Conservation (phyloP, 2,113 vertebrate species). For the Crotalus tigris region DNA sequence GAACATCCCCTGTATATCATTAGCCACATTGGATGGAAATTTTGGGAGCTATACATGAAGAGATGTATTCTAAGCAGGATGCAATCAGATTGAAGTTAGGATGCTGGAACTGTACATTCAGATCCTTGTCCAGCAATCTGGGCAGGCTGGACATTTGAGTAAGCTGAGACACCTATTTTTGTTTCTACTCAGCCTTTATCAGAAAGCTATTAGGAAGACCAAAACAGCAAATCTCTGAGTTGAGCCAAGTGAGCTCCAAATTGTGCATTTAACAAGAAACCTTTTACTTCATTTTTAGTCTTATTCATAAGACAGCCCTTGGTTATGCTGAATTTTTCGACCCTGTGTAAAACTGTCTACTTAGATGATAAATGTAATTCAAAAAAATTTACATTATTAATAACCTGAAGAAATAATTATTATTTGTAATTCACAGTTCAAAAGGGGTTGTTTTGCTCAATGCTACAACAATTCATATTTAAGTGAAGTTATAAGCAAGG, state of each 20-base stretch:
- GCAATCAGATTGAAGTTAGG: not conserved
- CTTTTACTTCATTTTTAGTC: not conserved
- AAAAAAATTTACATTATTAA: not conserved
- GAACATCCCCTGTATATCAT: not conserved
- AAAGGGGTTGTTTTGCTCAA: slow-evolving; percentile 2
- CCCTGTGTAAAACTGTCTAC: not conserved
- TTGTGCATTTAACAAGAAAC: not conserved
- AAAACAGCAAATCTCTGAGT: not conserved
- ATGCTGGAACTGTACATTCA: not conserved
- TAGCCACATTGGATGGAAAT: not conserved
- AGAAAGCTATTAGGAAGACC: not conserved
- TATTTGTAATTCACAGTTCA: not conserved
- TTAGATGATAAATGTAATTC: not conserved
- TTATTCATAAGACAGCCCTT: not conserved
- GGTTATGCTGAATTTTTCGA: not conserved
- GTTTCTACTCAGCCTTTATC: not conserved
- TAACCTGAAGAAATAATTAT: slow-evolving; percentile 8
- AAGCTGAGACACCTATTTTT: not conserved
- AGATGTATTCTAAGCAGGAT: not conserved
- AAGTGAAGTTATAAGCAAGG: not conserved
- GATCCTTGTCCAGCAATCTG: not conserved
- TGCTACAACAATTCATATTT: not conserved
- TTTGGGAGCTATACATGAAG: not conserved
- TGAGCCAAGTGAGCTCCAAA: not conserved
- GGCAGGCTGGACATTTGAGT: not conserved